Evolutionary conservation across 1,140 invertebrate species (phyloP), one percentile per base, ranked within the genome.

Genomic region (Musca domestica): DNA sequence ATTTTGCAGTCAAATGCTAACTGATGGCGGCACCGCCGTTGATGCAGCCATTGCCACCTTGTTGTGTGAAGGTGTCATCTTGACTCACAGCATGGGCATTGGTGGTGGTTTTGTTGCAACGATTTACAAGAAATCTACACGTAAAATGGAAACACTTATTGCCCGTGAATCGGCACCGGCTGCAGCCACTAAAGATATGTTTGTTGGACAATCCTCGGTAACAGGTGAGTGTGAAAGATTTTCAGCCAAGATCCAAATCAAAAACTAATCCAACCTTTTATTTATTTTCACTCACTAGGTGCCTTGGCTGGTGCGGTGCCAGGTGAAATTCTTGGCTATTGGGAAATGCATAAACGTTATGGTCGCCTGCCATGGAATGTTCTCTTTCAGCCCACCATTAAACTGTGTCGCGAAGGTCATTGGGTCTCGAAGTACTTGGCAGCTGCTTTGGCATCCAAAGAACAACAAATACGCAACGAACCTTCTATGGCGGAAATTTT

Each of bases 241-340:
- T 17, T 41, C 34, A 41, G 2, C 4, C 4, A 41, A 9, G 2
- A 9, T 41, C 10, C 10, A 7, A 41, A 5, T 41, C 34, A 41
- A 3, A 30, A 4, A 30, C 3, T 30, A 30, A 30, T 4, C 27
- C 27, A 30, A 30, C 3, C 27, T 30, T 3, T 30, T 30, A 4
- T 9, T 9, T 30, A 9, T n/a, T n/a, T 30, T 61, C 51, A 1
- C 64, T 48, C 9, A 67, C 77, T 41, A 86, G 90, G 90, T 72
- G 91, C 89, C 0, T 75, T 89, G 67, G 86, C 96, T 0, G 88
- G 95, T 2, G 96, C 89, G 0, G 92, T 98, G 9, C 96, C 97
- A 0, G 96, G 95, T 6, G 96, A 98, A 82, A 76, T 99, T 0
- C 83, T 86, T 69, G 96, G 96, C 2, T 96, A 95, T 77, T 91